These are phyloP conservation scores for Teleopsis dalmanni DNA, from an alignment of 1,140 invertebrate genomes.

Conservation along the genomic window DNA sequence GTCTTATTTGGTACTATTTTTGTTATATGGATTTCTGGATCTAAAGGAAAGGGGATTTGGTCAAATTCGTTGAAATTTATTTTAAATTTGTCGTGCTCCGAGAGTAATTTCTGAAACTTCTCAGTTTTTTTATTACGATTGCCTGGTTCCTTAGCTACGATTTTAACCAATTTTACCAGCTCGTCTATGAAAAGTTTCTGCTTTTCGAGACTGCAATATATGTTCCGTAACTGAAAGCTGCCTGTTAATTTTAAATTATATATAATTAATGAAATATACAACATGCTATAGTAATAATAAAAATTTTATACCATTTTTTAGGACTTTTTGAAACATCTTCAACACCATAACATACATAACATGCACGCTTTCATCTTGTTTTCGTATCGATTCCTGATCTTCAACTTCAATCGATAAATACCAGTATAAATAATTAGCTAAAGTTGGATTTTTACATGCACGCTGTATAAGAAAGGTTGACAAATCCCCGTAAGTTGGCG, in stretches of 20 bases:
- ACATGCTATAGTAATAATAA: no score
- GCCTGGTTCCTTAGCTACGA: constrained; percentile 83
- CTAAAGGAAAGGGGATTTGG: constrained; percentile 85
- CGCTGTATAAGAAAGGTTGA: constrained; percentile 86
- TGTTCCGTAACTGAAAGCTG: constrained; percentile 49
- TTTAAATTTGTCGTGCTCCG: constrained; percentile 73
- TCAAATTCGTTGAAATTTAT: constrained; percentile 90
- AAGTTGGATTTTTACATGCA: constrained; percentile 77
- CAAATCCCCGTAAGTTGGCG: constrained; percentile 61
- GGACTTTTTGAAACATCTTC: constrained; percentile 70
- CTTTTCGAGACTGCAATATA: constrained; percentile 64
- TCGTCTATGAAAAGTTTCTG: constrained; percentile 89
- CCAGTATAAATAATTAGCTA: constrained; percentile 98
- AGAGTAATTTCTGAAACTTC: constrained; percentile 71
- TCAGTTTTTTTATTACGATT: constrained; percentile 90
- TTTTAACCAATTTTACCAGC: constrained; percentile 82
- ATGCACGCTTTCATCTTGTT: constrained; percentile 65
- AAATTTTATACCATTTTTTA: constrained; percentile 47
- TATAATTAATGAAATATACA: constrained; percentile 13
- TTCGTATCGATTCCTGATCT: constrained; percentile 60
- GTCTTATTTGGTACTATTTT: constrained; percentile 86
- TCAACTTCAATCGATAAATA: constrained; percentile 91
- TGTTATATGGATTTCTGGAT: constrained; percentile 83
- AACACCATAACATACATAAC: constrained; percentile 88
- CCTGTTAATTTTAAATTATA: constrained; percentile 27